phyloP scores from a whole-genome alignment of 2,888 invertebrate species.

The Drosophila longiperda region DNA sequence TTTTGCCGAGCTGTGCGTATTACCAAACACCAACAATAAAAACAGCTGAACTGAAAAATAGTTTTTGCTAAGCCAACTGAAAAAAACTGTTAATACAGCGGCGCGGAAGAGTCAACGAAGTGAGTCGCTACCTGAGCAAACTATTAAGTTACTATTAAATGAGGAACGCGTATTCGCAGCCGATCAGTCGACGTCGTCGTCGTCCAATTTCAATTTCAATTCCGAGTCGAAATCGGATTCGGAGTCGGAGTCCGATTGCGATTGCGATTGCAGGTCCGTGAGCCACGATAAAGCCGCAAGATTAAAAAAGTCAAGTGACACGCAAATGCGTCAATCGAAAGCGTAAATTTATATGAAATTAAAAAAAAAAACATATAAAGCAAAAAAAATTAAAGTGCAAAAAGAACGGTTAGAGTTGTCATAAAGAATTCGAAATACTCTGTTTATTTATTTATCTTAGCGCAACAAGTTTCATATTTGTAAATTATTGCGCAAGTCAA shows the following conservation, averaged over 20 bases:
- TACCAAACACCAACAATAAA: constrained; percentile 24
- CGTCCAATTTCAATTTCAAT: constrained; percentile 16
- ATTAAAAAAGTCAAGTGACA: constrained; percentile 78
- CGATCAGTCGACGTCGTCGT: background rate
- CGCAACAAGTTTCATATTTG: background rate
- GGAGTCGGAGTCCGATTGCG: constrained; percentile 50
- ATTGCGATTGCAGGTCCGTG: constrained; percentile 54
- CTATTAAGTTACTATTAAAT: constrained; percentile 69
- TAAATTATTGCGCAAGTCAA: background rate
- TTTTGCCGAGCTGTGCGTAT: constrained; percentile 45
- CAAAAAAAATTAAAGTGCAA: constrained; percentile 13
- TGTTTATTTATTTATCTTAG: background rate
- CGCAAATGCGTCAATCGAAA: constrained; percentile 71
- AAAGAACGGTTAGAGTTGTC: constrained; percentile 16
- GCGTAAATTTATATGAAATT: constrained; percentile 42
- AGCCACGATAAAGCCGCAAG: constrained; percentile 77
- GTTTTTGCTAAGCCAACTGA: constrained; percentile 22
- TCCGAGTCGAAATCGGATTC: constrained; percentile 20
- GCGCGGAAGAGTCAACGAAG: constrained; percentile 50
- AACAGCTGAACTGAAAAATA: constrained; percentile 18
- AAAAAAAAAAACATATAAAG: constrained; percentile 16
- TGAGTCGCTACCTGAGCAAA: constrained; percentile 65
- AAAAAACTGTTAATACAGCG: constrained; percentile 13
- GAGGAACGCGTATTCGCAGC: constrained; percentile 32
- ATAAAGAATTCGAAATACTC: constrained; percentile 27